A percentile compares a stretch with the other conserved stretches of the same genome.
Conservation (phyloP, 2,888 invertebrate species). For the Ormyrus pomaceus region DNA sequence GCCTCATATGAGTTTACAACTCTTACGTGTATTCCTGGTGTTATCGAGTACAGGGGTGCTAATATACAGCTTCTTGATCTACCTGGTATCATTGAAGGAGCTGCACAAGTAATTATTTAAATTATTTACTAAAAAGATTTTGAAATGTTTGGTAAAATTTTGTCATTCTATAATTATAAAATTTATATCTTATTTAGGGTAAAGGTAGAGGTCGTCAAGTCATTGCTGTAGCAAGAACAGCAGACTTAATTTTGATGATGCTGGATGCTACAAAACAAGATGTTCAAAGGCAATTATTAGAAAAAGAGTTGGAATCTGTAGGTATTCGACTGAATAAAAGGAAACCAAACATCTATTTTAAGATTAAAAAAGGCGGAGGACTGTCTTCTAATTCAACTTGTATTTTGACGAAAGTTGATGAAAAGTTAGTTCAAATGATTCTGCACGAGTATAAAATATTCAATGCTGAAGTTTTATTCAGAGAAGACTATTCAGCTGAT, state of each 20-base stretch:
- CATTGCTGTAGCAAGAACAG: conserved; percentile 98
- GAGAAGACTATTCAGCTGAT: conserved; percentile 96
- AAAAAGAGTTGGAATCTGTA: conserved; percentile 97
- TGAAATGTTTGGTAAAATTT: background rate
- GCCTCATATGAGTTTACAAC: conserved; percentile 99
- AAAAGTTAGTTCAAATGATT: conserved; percentile 98
- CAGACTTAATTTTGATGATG: conserved; percentile 99
- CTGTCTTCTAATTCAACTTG: conserved; percentile 98
- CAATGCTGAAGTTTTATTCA: conserved; percentile 94
- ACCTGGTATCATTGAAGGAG: conserved; percentile 99
- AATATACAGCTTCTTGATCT: conserved; percentile 98
- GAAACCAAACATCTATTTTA: conserved; percentile 99
- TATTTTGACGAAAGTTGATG: conserved; percentile 93
- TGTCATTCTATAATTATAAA: conserved; percentile 13
- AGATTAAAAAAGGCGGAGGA: conserved; percentile 97
- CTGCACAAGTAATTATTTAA: conserved; percentile 82
- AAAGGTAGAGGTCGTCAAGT: conserved; percentile 95
- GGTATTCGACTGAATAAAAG: conserved; percentile 96
- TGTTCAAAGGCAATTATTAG: conserved; percentile 93
- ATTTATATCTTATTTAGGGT: conserved; percentile 75
- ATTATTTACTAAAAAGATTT: background rate
- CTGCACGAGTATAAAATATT: conserved; percentile 99
- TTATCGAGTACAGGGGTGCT: conserved; percentile 98
- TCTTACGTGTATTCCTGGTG: conserved; percentile 98
- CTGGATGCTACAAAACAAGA: conserved; percentile 99